Base-by-base conservation (phyloP, 2,797 vertebrate genomes). In the Macroramphosus scolopax region DNA sequence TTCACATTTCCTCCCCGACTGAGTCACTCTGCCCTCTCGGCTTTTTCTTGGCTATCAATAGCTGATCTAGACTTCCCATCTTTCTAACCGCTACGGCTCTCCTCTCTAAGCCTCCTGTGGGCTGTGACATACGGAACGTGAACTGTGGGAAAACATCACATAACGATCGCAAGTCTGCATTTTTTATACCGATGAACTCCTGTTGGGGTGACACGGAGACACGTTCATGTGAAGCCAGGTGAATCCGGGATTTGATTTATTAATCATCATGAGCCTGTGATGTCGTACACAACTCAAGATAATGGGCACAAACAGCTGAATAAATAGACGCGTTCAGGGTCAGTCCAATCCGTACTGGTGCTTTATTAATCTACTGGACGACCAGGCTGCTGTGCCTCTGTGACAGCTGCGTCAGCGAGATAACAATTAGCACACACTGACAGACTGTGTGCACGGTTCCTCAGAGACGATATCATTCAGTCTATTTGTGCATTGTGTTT, bases 391-490 rank as follows among this genome's bases (percentile, higher is more conserved):
- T 64, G 43, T 41, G 42, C 44, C 41, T 45, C 42, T 38, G 30
- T 33, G 51, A 70, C 66, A 77, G 72, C 76, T 82, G 69, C 64
- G 42, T 52, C 31, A 70, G 45, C 5, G 12, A 63, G 81, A 83
- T 83, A 80, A 72, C 70, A 59, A 50, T 22, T 6, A 31, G 26
- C 20, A 52, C 51, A 63, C 57, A 43, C 62, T 80, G 61, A 63
- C 65, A 43, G 5, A 6, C 36, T 29, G 35, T 39, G 38, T 60
- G 17, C 24, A 36, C 59, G 54, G 17, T 39, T n/a, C 49, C 14
- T 46, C 48, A 1, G 41, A 34, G 28, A 51, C 57, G 60, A 5
- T 68, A 37, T 61, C 56, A 50, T 72, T 66, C 49, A 45, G 44
- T 49, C 29, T 17, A 17, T 69, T 42, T 52, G 30, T 42, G 14